Percentiles rank a stretch among this genome's conserved stretches.
These are phyloP conservation scores for Sus cebifrons DNA, from an alignment of 2,797 vertebrate species.

Conservation along the genomic window DNA sequence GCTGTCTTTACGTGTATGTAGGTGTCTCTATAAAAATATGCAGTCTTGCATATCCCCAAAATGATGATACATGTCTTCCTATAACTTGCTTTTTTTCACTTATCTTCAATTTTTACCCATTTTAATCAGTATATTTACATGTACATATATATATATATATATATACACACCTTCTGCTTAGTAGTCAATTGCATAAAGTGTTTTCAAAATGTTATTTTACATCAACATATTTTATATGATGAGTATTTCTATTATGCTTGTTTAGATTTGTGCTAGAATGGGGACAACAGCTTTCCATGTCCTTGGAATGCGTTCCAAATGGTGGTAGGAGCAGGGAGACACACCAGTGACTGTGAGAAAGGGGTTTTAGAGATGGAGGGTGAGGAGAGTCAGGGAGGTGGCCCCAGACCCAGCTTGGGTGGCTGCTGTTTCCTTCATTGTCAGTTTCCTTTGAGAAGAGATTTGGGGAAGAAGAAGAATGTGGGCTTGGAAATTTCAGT, in stretches of 20 bases:
- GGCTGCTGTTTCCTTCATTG: background rate
- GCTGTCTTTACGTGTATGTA: background rate
- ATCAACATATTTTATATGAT: too few relatives aligned
- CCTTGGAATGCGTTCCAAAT: background rate
- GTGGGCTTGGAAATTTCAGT: background rate
- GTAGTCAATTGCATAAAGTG: background rate
- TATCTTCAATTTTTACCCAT: slow-evolving; percentile 2
- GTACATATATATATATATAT: too few relatives aligned
- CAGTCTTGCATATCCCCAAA: background rate
- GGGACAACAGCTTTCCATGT: background rate
- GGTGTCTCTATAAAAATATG: background rate
- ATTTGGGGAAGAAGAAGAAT: background rate
- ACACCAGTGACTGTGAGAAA: fast-evolving
- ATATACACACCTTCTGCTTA: background rate
- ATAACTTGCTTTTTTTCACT: background rate
- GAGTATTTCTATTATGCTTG: too few relatives aligned
- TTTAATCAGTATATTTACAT: background rate
- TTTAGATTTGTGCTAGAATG: background rate
- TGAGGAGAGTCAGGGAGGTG: background rate
- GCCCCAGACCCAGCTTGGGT: background rate
- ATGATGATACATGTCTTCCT: background rate
- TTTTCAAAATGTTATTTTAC: background rate
- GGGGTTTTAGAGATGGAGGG: background rate
- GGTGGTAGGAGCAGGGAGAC: background rate
- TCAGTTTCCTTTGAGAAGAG: background rate